These are phyloP conservation scores for Parnassius glacialis DNA, from an alignment of 2,888 invertebrate species.

Conservation along the genomic window DNA sequence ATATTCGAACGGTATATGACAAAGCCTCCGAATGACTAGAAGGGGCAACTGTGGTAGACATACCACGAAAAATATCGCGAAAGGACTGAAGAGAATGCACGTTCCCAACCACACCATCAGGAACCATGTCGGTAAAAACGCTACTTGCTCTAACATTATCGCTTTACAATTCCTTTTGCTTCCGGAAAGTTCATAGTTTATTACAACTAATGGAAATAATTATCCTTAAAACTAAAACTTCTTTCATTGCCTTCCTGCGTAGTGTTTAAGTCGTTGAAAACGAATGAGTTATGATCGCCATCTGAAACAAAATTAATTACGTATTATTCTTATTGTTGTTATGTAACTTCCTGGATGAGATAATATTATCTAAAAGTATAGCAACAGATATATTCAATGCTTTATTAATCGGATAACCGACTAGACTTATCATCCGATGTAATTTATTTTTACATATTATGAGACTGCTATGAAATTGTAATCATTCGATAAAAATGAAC, in stretches of 20 bases:
- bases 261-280: neutral
- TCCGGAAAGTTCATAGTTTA: conserved; percentile 26
- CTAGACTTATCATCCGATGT: too few relatives aligned
- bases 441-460: too few relatives aligned
- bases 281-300: conserved; percentile 65
- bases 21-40: conserved; percentile 83
- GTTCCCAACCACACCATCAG: conserved; percentile 83
- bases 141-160: conserved; percentile 70
- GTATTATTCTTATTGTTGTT: conserved; percentile 1
- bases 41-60: conserved; percentile 86
- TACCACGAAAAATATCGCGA: conserved; percentile 83
- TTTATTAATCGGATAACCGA: too few relatives aligned
- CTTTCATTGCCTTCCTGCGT: conserved; percentile 33
- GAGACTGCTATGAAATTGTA: too few relatives aligned
- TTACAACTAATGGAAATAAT: conserved; percentile 25
- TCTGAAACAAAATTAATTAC: conserved; percentile 42
- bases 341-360: too few relatives aligned
- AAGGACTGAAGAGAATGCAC: conserved; percentile 84
- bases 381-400: too few relatives aligned
- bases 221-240: conserved; percentile 36
- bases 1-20: conserved; percentile 85
- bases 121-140: conserved; percentile 78
- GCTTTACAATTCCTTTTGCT: conserved; percentile 31
- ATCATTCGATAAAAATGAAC: too few relatives aligned
- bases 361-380: too few relatives aligned